phyloP scores from a whole-genome alignment of 2,888 invertebrate genomes.

The Petrolisthes cinctipes region DNA sequence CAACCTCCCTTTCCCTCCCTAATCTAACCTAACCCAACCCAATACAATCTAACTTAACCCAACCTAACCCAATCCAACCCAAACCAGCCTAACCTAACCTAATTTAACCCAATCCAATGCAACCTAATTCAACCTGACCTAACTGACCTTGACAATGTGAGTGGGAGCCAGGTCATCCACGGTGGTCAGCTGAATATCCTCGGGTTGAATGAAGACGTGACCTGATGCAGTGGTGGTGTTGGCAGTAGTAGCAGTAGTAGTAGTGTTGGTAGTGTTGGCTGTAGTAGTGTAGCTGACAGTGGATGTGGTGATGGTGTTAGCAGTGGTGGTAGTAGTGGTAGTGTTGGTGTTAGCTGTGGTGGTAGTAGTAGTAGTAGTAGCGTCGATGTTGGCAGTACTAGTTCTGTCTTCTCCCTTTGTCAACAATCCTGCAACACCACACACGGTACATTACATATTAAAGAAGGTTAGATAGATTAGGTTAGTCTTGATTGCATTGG shows the following conservation, averaged over 20 bases:
- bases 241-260: neutral
- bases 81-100: neutral
- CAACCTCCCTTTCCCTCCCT: neutral
- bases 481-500: neutral
- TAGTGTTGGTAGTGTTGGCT: neutral
- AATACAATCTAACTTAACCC: neutral
- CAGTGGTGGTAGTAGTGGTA: too few relatives aligned
- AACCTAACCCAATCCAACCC: neutral
- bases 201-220: slow-evolving; percentile 34
- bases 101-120: neutral
- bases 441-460: too few relatives aligned
- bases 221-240: neutral
- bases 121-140: neutral
- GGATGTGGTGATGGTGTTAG: too few relatives aligned
- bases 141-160: slow-evolving; percentile 36
- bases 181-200: slow-evolving; percentile 43
- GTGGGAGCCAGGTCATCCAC: slow-evolving; percentile 37
- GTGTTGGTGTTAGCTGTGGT: neutral
- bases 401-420: neutral
- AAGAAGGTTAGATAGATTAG: neutral
- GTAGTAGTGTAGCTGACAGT: neutral
- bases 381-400: neutral
- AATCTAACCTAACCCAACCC: neutral
- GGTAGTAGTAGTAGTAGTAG: neutral
- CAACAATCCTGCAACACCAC: neutral